These are phyloP conservation scores for Myotis vivesi DNA, from an alignment of 2,797 vertebrate species.

Conservation along the genomic window DNA sequence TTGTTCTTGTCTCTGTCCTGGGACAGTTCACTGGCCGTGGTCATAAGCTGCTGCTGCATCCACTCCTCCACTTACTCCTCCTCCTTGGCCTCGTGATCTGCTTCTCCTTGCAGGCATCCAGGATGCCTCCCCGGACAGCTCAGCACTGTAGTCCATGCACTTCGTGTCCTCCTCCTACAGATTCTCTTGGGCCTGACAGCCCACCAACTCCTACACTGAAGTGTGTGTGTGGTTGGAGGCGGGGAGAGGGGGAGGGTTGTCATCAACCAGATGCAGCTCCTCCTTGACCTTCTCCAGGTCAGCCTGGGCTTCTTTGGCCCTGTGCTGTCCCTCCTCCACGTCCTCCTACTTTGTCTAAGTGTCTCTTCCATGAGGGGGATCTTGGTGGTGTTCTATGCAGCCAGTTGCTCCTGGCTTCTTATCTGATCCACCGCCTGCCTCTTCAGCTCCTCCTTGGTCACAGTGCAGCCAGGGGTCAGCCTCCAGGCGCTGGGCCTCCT, in stretches of 20 bases:
- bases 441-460: not conserved
- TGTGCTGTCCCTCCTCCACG: not conserved
- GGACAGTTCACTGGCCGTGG: constrained; percentile 92
- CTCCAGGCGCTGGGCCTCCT: not conserved
- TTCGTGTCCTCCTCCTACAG: constrained; percentile 88
- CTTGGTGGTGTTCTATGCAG: not conserved
- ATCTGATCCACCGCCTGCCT: not conserved
- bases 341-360: not conserved
- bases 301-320: constrained; percentile 91
- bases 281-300: constrained; percentile 93
- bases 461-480: not conserved
- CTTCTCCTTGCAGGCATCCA: constrained; percentile 90
- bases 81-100: constrained; percentile 94
- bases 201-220: constrained; percentile 83
- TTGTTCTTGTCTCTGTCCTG: constrained; percentile 92
- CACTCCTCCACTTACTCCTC: constrained; percentile 95
- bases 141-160: constrained; percentile 89
- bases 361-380: not conserved
- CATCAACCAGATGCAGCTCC: constrained; percentile 91
- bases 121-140: constrained; percentile 89
- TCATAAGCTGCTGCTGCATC: constrained; percentile 92
- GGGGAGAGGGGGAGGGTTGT: constrained; percentile 83
- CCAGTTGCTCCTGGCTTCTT: not conserved
- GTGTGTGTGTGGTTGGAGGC: constrained; percentile 59
- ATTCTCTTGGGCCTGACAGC: constrained; percentile 87